These are phyloP conservation scores for Mus minutoides DNA, from an alignment of 2,797 vertebrate species.

Conservation along the genomic window DNA sequence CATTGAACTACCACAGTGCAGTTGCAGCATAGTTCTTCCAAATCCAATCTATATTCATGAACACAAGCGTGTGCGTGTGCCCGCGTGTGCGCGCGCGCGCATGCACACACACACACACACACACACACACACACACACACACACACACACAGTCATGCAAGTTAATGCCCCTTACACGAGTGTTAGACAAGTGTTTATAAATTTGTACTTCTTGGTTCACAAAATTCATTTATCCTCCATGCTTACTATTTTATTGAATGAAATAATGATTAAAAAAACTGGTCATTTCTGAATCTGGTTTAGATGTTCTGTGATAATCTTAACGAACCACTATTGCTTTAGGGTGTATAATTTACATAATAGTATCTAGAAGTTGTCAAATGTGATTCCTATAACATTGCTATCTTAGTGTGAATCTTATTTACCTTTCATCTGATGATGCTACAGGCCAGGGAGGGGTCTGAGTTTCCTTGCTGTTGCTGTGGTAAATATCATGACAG, in stretches of 20 bases:
- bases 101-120: background rate
- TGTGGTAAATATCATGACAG: background rate
- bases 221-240: background rate
- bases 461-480: background rate
- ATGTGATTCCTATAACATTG: background rate
- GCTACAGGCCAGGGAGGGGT: background rate
- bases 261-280: background rate
- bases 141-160: background rate
- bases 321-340: background rate
- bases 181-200: background rate
- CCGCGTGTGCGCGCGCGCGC: too few species aligned
- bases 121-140: too few species aligned
- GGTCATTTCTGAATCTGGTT: conserved; percentile 32
- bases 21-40: background rate
- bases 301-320: conserved; percentile 15
- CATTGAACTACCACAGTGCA: background rate
- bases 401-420: background rate
- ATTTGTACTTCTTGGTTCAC: conserved; percentile 13
- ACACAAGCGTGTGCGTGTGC: too few species aligned
- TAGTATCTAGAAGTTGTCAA: background rate
- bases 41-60: background rate
- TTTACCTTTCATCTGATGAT: conserved; percentile 34
- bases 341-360: conserved; percentile 32
- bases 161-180: background rate
- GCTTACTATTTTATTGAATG: background rate